Conservation (phyloP, 2,888 invertebrate species). For the Pollenia labialis region DNA sequence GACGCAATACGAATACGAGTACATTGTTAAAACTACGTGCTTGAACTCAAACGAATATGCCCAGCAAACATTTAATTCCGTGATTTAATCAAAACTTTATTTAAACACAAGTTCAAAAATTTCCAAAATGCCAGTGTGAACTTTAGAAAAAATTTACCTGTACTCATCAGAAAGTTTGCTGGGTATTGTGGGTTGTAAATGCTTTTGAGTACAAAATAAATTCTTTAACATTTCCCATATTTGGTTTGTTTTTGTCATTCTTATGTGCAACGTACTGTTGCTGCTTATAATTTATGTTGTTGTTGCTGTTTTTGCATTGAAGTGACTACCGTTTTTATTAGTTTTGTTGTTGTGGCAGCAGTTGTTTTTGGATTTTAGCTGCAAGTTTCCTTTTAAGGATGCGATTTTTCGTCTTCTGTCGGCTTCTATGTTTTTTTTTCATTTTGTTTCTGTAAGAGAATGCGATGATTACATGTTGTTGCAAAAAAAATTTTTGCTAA, state of each 20-base stretch:
- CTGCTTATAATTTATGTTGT: background rate
- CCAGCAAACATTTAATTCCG: slow-evolving; percentile 8
- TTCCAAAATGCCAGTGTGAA: background rate
- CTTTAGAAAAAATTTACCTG: background rate
- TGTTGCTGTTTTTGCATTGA: slow-evolving; percentile 23
- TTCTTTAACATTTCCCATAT: slow-evolving; percentile 69
- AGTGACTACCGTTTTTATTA: slow-evolving; percentile 23
- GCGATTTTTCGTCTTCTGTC: slow-evolving; percentile 52
- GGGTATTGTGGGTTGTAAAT: slow-evolving; percentile 19
- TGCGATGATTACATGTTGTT: slow-evolving; percentile 64
- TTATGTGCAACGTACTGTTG: slow-evolving; percentile 48
- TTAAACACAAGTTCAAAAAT: no score
- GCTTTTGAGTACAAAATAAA: slow-evolving; percentile 40
- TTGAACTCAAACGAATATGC: background rate
- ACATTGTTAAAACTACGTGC: slow-evolving; percentile 32
- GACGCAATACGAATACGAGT: slow-evolving; percentile 25
- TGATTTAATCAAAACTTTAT: background rate
- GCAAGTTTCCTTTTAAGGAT: slow-evolving; percentile 74
- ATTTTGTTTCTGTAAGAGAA: slow-evolving; percentile 59
- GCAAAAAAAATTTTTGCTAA: background rate
- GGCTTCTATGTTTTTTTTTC: slow-evolving; percentile 8
- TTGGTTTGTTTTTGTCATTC: slow-evolving; percentile 69
- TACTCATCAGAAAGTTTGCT: slow-evolving; percentile 36
- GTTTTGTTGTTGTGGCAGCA: slow-evolving; percentile 42
- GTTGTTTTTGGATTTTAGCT: slow-evolving; percentile 48